Evolutionary conservation across 1,140 invertebrate genomes (phyloP).

Genomic region (Trinorchestia longiramus): DNA sequence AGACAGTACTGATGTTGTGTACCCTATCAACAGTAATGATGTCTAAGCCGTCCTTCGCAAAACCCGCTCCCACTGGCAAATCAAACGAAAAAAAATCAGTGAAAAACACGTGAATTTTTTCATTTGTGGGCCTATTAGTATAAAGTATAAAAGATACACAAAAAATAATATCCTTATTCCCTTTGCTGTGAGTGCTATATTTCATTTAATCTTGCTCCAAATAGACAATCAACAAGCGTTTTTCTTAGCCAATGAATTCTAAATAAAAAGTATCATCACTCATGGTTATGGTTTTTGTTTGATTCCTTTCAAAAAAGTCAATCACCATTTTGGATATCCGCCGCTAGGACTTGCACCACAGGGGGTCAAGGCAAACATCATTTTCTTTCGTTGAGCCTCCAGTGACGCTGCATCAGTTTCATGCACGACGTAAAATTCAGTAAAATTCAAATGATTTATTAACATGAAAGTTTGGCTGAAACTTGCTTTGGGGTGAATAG

Average conservation of each 20-base stretch:
- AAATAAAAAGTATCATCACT: neutral
- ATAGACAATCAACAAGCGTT: neutral
- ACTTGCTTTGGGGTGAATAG: neutral
- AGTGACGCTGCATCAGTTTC: neutral
- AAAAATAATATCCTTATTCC: too few species aligned
- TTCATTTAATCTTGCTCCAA: too few species aligned
- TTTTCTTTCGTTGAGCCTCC: neutral
- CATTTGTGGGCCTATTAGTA: too few species aligned
- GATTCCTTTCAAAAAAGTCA: neutral
- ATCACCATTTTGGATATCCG: neutral
- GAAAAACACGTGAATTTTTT: too few species aligned
- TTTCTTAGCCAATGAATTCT: neutral
- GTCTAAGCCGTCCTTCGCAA: neutral
- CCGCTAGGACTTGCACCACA: neutral
- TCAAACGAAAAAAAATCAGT: too few species aligned
- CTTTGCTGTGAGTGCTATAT: too few species aligned
- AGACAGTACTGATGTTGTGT: neutral
- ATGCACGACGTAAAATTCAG: neutral
- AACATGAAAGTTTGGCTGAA: neutral
- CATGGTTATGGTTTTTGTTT: neutral
- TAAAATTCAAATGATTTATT: neutral
- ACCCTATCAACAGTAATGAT: neutral
- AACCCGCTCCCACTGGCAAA: too few species aligned
- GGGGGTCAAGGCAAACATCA: neutral
- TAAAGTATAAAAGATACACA: too few species aligned